Base-by-base conservation (phyloP, 92 coral and sea anemone genomes). In the Nematostella vectensis region DNA sequence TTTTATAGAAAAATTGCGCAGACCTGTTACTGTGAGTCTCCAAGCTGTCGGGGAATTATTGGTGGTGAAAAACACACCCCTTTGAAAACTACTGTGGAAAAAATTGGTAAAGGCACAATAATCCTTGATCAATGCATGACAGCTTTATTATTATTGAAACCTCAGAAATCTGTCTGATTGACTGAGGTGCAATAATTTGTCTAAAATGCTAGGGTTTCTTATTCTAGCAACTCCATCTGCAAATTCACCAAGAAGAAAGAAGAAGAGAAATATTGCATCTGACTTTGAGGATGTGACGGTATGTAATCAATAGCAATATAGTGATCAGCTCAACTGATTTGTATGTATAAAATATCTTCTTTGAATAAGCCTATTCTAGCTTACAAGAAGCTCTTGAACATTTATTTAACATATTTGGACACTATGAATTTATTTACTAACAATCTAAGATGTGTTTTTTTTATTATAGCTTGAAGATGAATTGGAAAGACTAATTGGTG, bases 31-130 rank as follows among this genome's bases (percentile, higher is more conserved):
- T 91, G 98, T 66, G 95, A 80, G 18, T 61, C 96, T 9, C 57
- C 60, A 29, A 91, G 78, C 64, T 91, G 98, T 50, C 81, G 95
- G 23, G 98, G 98, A 21, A 81, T 91, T 16, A 91, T 91, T 49
- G 98, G 98, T 2, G 98, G 98, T 36, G 96, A 86, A 72, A 91
- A 91, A 27, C 98, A 86, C 51, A 91, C 98, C 3, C 98, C 98
- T 0, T 78, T 91, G 24, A 91, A 91, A 71, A 83, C 80, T 36
- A 72, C 95, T 17, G 67, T 80, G 11, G 95, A 85, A 54, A 75
- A 64, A 80, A 80, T 85, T 61, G 79, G 88, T 81, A 55, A 21
- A 22, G 21, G 15, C 8, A n/a, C n/a, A n/a, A n/a, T n/a, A n/a
- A n/a, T n/a, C n/a, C n/a, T n/a, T n/a, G n/a, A n/a, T n/a, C n/a